phyloP scores from a whole-genome alignment of 2,797 vertebrate genomes.

The Vireo griseus region DNA sequence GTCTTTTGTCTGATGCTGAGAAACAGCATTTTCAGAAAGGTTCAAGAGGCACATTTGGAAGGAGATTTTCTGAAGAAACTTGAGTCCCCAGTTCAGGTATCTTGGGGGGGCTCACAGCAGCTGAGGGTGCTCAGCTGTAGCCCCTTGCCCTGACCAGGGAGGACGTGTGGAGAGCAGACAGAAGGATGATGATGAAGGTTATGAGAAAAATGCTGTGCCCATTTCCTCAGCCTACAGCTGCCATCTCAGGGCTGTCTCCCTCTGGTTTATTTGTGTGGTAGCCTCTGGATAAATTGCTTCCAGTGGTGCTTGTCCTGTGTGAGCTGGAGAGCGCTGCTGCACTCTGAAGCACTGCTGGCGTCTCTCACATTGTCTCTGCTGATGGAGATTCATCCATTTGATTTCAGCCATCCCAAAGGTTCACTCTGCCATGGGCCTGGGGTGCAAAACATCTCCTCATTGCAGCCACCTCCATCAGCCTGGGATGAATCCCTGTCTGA shows the following conservation, averaged over 20 bases:
- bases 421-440: background rate
- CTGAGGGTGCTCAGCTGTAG: background rate
- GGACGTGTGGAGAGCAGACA: background rate
- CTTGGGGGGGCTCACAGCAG: background rate
- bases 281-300: background rate
- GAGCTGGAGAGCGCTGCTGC: background rate
- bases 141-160: background rate
- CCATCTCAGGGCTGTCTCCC: background rate
- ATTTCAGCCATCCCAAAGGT: background rate
- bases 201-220: background rate
- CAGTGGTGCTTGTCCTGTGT: background rate
- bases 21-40: background rate
- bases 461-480: background rate
- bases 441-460: background rate
- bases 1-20: background rate
- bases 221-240: background rate
- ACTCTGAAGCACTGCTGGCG: background rate
- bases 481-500: background rate
- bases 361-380: background rate
- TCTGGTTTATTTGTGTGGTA: accelerated
- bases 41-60: background rate
- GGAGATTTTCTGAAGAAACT: background rate
- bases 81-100: accelerated
- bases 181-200: background rate
- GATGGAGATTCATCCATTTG: background rate